Base-by-base conservation (phyloP, 1,140 invertebrate genomes). In the Pissodes strobi region DNA sequence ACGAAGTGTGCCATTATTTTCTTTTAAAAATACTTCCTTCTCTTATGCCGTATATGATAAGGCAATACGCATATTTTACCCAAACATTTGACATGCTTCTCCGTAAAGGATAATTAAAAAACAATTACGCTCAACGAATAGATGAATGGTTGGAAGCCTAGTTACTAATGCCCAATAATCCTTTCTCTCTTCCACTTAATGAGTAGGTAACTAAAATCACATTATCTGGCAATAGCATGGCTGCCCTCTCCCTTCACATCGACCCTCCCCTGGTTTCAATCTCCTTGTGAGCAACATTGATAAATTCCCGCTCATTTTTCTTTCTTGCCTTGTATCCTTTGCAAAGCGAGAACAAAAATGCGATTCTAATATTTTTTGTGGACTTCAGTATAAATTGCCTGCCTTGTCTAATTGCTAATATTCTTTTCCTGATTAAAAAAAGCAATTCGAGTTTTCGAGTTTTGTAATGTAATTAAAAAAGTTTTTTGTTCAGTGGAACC, bases 131-230 rank as follows among this genome's bases (percentile, higher is more conserved):
- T 9, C 12, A 21, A 45, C 22, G 3, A 13, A 61, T 61, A 52
- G 37, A 61, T 18, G 48, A 51, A 61, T 51, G 46, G 45, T 18
- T 37, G 39, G 51, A 58, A 55, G 60, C 60, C 45, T 38, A 39
- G 21, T n/a, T 38, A 30, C 38, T 63, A 63, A 63, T 63, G 60
- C 39, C 43, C 60, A 61, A 61, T 56, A 63, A 63, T 63, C 49
- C 60, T 34, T 63, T 63, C 51, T 27, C 46, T 51, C 67, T 69
- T 46, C 57, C 61, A 48, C 68, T 75, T 57, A 73, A 75, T 75
- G 74, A 73, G 71, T 49, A 70, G 70, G 72, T 76, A 76, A 76
- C 73, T 75, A 75, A 74, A 76, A 74, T 74, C 73, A 66, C 74
- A 76, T 76, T 75, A 76, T 68, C 71, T 66, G 67, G 65, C 67